Conservation (phyloP, 2,888 invertebrate species). For the Linyphia triangularis region DNA sequence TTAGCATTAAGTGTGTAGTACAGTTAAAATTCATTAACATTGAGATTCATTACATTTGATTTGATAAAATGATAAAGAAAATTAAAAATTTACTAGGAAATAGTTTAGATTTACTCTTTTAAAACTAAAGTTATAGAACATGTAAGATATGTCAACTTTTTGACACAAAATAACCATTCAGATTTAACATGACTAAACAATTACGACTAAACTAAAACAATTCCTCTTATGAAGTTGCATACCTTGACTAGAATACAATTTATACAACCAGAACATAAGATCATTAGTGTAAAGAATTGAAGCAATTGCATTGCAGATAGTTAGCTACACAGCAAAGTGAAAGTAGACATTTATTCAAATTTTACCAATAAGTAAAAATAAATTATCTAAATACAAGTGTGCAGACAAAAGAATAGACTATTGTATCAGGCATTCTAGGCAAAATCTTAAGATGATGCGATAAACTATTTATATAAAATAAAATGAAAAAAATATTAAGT, state of each 20-base stretch:
- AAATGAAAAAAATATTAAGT: too few species aligned
- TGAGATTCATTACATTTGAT: background rate
- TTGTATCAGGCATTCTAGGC: too few species aligned
- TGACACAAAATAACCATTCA: background rate
- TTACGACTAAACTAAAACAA: slow-evolving; percentile 2
- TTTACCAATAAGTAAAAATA: background rate
- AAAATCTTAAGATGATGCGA: too few species aligned
- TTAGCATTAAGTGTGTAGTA: slow-evolving; percentile 29
- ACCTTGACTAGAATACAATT: slow-evolving; percentile 29
- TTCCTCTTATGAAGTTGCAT: slow-evolving; percentile 6
- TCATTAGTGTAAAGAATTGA: background rate
- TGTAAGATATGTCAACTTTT: background rate
- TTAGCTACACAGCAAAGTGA: background rate
- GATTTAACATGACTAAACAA: background rate
- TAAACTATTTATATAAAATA: too few species aligned
- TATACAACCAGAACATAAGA: slow-evolving; percentile 1
- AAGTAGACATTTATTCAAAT: background rate
- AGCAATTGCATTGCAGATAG: background rate
- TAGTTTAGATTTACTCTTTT: background rate
- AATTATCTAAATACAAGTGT: background rate
- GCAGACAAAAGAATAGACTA: background rate
- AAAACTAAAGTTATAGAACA: background rate
- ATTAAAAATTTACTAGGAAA: background rate
- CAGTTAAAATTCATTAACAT: slow-evolving; percentile 6
- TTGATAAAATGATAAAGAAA: background rate